Percentiles rank a stretch among this genome's conserved stretches.
Conservation (phyloP, 1,140 invertebrate genomes). For the Araneus ventricosus region DNA sequence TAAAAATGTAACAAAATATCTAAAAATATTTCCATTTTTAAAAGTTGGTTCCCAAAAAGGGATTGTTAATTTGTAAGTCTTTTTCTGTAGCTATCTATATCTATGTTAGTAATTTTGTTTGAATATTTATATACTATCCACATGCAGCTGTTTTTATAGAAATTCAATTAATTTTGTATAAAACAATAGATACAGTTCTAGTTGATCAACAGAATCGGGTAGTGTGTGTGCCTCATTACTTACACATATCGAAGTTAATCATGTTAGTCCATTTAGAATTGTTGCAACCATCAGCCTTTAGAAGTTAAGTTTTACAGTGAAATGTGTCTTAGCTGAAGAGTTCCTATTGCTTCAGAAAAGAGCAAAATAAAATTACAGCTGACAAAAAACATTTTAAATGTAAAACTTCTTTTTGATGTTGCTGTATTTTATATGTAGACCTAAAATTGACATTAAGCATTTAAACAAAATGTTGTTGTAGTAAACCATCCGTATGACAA, state of each 20-base stretch:
- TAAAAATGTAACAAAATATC: too few species aligned
- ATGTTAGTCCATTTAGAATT: slow-evolving; percentile 9
- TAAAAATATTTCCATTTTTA: too few species aligned
- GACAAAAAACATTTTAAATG: slow-evolving; percentile 17
- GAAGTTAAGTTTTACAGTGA: slow-evolving; percentile 18
- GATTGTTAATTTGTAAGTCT: too few species aligned
- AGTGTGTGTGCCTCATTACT: not conserved
- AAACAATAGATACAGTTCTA: not conserved
- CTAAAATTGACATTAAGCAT: not conserved
- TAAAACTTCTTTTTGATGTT: slow-evolving; percentile 35
- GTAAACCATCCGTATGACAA: slow-evolving; percentile 59
- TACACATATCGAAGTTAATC: not conserved
- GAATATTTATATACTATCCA: not conserved
- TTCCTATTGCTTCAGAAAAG: slow-evolving; percentile 37
- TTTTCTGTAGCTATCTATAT: too few species aligned
- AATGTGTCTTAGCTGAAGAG: slow-evolving; percentile 33
- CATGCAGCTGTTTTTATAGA: not conserved
- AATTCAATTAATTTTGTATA: not conserved
- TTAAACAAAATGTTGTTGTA: not conserved
- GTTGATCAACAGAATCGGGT: not conserved
- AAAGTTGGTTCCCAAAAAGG: too few species aligned
- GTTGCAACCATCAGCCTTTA: not conserved
- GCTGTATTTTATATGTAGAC: slow-evolving; percentile 2
- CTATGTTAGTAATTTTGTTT: too few species aligned
- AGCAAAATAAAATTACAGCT: slow-evolving; percentile 23